Evolutionary conservation across 2,888 invertebrate species (phyloP).

Genomic region (Panopea generosa): DNA sequence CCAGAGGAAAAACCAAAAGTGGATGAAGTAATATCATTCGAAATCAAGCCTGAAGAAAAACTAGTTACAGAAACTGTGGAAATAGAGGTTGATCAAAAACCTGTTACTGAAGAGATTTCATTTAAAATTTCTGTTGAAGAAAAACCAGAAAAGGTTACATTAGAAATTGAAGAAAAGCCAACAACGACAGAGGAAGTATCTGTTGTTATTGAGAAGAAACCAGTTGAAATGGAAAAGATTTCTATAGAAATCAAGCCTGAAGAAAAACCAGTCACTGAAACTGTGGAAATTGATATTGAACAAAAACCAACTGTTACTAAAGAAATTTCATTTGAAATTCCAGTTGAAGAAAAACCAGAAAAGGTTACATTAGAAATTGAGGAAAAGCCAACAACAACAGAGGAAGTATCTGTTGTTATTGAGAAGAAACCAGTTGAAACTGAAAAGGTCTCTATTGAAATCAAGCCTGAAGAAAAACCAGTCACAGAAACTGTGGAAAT

Average conservation of each 20-base stretch:
- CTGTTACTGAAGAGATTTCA: background rate
- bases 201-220: constrained; percentile 10
- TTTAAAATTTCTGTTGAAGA: constrained; percentile 22
- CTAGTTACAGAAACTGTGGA: constrained; percentile 4
- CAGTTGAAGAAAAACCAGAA: constrained; percentile 12
- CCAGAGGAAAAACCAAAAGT: constrained; percentile 17
- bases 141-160: constrained; percentile 11
- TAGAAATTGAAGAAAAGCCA: background rate
- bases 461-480: constrained; percentile 16
- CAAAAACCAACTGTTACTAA: constrained; percentile 16
- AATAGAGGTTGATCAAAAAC: no score
- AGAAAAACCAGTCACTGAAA: constrained; percentile 19
- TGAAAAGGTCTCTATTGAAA: constrained; percentile 22
- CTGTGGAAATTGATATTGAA: constrained; percentile 26
- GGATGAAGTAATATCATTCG: constrained; percentile 1
- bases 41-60: constrained; percentile 4
- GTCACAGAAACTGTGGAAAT: constrained; percentile 4
- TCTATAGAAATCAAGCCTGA: constrained; percentile 14
- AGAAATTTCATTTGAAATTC: constrained; percentile 6
- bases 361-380: background rate
- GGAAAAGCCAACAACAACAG: background rate
- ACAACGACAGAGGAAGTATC: constrained; percentile 9
- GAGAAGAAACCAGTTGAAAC: constrained; percentile 13
- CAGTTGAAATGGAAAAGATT: constrained; percentile 1
- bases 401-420: constrained; percentile 15